These are phyloP conservation scores for Electrophaes corylata DNA, from an alignment of 2,888 invertebrate genomes.

Conservation along the genomic window DNA sequence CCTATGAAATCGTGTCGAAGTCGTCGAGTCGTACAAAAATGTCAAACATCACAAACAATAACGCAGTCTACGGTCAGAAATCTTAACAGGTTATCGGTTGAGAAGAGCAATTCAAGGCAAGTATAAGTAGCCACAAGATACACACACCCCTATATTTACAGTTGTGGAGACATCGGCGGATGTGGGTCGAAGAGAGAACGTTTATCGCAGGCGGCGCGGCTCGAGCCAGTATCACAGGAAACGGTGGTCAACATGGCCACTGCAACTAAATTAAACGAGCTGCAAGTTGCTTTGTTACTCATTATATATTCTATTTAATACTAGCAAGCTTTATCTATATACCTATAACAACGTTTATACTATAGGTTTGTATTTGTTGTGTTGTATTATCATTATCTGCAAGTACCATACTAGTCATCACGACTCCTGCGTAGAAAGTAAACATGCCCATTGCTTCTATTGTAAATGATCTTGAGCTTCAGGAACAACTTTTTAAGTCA, in stretches of 20 bases:
- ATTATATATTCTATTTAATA: constrained; percentile 32
- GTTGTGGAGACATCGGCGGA: constrained; percentile 51
- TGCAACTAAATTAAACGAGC: constrained; percentile 39
- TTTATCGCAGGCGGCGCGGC: constrained; percentile 54
- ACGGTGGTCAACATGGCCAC: constrained; percentile 53
- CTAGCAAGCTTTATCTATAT: constrained; percentile 12
- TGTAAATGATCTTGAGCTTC: too few relatives aligned
- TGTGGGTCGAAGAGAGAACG: constrained; percentile 48
- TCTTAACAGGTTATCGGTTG: too few relatives aligned
- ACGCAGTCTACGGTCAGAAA: too few relatives aligned
- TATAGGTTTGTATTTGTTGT: neutral
- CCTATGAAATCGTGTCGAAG: too few relatives aligned
- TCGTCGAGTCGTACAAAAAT: too few relatives aligned
- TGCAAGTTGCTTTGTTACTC: constrained; percentile 36
- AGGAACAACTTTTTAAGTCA: too few relatives aligned
- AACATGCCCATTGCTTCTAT: too few relatives aligned
- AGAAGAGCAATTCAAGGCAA: too few relatives aligned
- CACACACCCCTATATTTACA: constrained; percentile 26
- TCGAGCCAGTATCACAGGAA: constrained; percentile 66
- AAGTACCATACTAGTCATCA: neutral
- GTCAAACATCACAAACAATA: too few relatives aligned
- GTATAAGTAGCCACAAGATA: neutral
- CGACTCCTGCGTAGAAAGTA: neutral
- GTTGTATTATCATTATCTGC: neutral
- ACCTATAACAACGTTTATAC: too few relatives aligned